A percentile compares a stretch with the other conserved stretches of the same genome.
Conservation (phyloP, 1,140 invertebrate species). For the Hyles vespertilio region DNA sequence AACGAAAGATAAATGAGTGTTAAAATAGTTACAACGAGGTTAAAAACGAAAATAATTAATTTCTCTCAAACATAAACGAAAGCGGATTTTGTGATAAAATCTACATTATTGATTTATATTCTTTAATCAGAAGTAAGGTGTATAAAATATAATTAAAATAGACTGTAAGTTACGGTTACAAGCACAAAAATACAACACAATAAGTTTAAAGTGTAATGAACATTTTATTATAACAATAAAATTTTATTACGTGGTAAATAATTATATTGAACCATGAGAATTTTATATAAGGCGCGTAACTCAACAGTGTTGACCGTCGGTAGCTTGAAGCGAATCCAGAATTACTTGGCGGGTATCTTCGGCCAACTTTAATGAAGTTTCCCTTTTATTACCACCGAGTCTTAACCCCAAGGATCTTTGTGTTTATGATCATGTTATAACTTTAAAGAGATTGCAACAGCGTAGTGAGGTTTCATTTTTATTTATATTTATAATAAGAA, state of each 20-base stretch:
- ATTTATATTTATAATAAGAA: slow-evolving; percentile 27
- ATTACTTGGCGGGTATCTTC: slow-evolving; percentile 46
- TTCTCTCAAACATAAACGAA: too few relatives aligned
- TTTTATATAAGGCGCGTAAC: slow-evolving; percentile 18
- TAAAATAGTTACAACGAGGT: too few relatives aligned
- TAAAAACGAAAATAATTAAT: too few relatives aligned
- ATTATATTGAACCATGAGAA: slow-evolving; percentile 6
- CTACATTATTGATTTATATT: too few relatives aligned
- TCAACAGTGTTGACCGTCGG: slow-evolving; percentile 16
- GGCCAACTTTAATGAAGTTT: slow-evolving; percentile 63
- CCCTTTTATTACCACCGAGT: slow-evolving; percentile 54
- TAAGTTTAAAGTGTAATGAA: background rate
- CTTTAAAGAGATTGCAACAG: slow-evolving; percentile 51
- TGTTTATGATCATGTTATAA: slow-evolving; percentile 64
- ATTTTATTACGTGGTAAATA: background rate
- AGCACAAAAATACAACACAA: too few relatives aligned
- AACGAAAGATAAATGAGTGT: too few relatives aligned
- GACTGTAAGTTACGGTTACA: too few relatives aligned
- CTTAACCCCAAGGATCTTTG: slow-evolving; percentile 57
- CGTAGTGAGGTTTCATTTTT: slow-evolving; percentile 31
- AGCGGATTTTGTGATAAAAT: too few relatives aligned
- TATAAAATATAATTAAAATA: too few relatives aligned
- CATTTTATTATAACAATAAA: background rate
- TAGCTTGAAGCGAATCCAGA: slow-evolving; percentile 23
- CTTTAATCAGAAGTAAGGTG: too few relatives aligned